Conservation (phyloP, 92 coral and sea anemone species). For the Blastomussa wellsi region DNA sequence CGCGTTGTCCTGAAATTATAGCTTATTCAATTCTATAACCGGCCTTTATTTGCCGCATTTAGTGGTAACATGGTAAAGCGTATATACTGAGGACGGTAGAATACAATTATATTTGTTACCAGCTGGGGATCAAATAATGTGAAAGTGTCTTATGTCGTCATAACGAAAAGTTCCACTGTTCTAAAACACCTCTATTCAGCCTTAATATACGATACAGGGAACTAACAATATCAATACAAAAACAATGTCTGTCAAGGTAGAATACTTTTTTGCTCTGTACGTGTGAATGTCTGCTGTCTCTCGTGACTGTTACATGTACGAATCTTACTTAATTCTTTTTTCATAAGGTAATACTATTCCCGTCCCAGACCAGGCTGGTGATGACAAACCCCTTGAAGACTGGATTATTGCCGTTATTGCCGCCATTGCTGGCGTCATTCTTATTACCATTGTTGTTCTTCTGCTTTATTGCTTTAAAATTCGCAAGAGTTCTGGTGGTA, state of each 20-base stretch:
- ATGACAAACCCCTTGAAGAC: constrained; percentile 39
- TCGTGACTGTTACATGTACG: neutral
- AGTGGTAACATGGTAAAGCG: neutral
- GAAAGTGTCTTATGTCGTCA: neutral
- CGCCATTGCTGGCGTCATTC: constrained; percentile 78
- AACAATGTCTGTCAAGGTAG: neutral
- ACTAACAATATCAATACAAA: neutral
- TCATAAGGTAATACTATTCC: neutral
- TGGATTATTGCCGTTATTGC: constrained; percentile 92
- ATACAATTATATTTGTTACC: no score
- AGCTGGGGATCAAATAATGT: no score
- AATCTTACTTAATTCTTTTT: neutral
- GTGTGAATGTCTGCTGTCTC: neutral
- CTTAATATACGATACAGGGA: no score
- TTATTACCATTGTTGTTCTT: constrained; percentile 71
- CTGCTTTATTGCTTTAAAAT: constrained; percentile 79
- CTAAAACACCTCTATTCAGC: neutral
- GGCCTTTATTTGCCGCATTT: no score
- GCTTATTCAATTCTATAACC: neutral
- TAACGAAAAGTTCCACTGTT: neutral
- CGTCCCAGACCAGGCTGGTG: neutral
- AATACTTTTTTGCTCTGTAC: neutral
- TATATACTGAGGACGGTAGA: no score
- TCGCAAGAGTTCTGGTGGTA: constrained; percentile 90
- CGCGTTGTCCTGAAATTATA: neutral